Base-by-base conservation (phyloP, 2,113 vertebrate genomes). In the Chelonoidis abingdonii region DNA sequence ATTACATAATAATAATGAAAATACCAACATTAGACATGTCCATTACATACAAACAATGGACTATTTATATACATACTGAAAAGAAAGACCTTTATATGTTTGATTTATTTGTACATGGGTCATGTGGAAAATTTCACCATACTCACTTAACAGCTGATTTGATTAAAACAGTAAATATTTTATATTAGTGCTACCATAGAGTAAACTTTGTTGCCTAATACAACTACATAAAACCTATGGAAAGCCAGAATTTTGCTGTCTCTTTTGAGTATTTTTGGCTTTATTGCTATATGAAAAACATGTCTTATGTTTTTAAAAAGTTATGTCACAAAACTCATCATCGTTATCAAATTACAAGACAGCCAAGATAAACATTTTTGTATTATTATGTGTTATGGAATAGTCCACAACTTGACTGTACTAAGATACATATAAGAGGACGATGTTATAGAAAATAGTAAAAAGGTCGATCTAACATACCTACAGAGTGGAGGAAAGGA, bases 121-220 rank as follows among this genome's bases (percentile, higher is more conserved):
- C 92, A 92, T 29, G 85, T 21, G 87, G 89, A 92, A 97, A 91
- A 82, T 57, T 83, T 78, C 16, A 52, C 92, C 65, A 62, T 90
- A 80, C 95, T 95, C 90, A 91, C 65, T 95, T 97, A 97, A 76
- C 38, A 94, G 86, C 88, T 96, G 89, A 86, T 95, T 97, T 96
- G 83, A 91, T 95, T 96, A 93, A 97, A 97, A 90, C 85, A 87
- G 27, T 47, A 86, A 81, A 27, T 24, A 82, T 82, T 82, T 54
- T 86, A 90, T 95, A 80, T 88, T 92, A 95, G 79, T 87, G 47
- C 84, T 96, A 79, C 81, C 95, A 90, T 96, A 97, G 87, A 93
- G 87, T 96, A 97, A 95, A 89, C 80, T 97, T 93, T 93, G 94
- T 97, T 97, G 97, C 97, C 97, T 95, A 96, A 94, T 97, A 97